Conservation (phyloP, 2,888 invertebrate species). For the Exephanes ischioxanthus region DNA sequence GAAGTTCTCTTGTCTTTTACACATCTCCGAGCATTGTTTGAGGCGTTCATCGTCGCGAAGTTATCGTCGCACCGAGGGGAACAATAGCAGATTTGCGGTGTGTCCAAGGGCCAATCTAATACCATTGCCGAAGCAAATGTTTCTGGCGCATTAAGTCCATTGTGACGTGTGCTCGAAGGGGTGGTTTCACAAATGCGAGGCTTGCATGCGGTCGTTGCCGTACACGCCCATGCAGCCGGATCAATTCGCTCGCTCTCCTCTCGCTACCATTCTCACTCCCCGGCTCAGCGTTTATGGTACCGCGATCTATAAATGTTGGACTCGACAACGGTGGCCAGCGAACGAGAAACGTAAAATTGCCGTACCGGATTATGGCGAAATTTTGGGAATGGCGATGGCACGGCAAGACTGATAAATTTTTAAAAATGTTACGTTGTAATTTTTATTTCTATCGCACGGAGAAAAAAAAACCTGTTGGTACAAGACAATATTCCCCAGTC, state of each 20-base stretch:
- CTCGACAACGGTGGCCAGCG: constrained; percentile 51
- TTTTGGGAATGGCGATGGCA: background rate
- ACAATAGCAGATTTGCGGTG: constrained; percentile 73
- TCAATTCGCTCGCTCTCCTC: constrained; percentile 40
- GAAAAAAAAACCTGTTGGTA: too few species aligned
- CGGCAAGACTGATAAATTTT: background rate
- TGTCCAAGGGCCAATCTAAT: constrained; percentile 67
- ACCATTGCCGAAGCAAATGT: constrained; percentile 68
- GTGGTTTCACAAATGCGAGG: constrained; percentile 46
- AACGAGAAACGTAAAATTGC: constrained; percentile 26
- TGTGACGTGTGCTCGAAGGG: constrained; percentile 62
- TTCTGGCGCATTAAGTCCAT: constrained; percentile 71
- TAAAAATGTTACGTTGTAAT: background rate
- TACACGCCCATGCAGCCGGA: constrained; percentile 51
- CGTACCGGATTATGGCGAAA: background rate
- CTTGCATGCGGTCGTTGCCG: constrained; percentile 41
- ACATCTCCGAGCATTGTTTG: constrained; percentile 69
- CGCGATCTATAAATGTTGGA: constrained; percentile 62
- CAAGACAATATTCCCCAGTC: too few species aligned
- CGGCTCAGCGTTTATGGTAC: constrained; percentile 49
- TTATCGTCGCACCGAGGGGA: constrained; percentile 68
- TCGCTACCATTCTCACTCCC: constrained; percentile 27
- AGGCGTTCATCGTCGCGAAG: constrained; percentile 70
- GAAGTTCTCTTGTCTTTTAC: constrained; percentile 4
- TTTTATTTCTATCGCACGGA: too few species aligned